Percentiles rank a stretch among this genome's conserved stretches.
Evolutionary conservation across 2,797 vertebrate genomes (phyloP).

Genomic region (Sardinella longiceps): DNA sequence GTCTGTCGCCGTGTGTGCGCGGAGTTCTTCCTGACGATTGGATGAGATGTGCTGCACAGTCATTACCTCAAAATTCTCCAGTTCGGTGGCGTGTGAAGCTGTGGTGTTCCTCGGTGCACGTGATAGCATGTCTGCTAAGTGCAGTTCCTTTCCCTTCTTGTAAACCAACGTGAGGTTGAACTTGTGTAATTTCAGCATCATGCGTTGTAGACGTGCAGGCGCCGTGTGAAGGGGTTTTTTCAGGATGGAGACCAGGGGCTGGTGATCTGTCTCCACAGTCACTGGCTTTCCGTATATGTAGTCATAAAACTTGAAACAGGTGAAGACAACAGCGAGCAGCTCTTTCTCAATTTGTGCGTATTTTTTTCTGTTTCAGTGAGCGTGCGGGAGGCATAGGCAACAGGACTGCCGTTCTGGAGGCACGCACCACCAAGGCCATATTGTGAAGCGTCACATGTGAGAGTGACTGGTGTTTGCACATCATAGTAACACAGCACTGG

Average conservation of each 20-base stretch:
- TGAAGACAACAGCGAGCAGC: conserved; percentile 36
- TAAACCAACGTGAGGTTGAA: no score
- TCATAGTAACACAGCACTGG: no score
- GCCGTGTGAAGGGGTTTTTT: conserved; percentile 39
- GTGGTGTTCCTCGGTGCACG: conserved; percentile 26
- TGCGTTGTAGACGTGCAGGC: conserved; percentile 38
- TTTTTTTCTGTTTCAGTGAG: neutral
- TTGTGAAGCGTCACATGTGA: no score
- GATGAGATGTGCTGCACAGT: conserved; percentile 33
- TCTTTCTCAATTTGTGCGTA: neutral
- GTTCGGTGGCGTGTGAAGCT: neutral
- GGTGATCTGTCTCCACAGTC: no score
- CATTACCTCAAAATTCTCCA: conserved; percentile 43
- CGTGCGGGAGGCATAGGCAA: neutral
- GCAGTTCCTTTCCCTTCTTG: no score
- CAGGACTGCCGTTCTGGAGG: no score
- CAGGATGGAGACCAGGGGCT: conserved; percentile 28
- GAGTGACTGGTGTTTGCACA: no score
- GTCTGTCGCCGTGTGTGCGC: conserved; percentile 28
- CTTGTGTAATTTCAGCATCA: no score
- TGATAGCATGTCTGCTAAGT: conserved; percentile 38
- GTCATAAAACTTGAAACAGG: conserved; percentile 33
- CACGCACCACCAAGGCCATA: no score
- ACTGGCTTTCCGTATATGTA: no score
- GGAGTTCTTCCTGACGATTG: conserved; percentile 25